A percentile compares a stretch with the other conserved stretches of the same genome.
Evolutionary conservation across 2,888 invertebrate species (phyloP).

Genomic region (Unio delphinus): DNA sequence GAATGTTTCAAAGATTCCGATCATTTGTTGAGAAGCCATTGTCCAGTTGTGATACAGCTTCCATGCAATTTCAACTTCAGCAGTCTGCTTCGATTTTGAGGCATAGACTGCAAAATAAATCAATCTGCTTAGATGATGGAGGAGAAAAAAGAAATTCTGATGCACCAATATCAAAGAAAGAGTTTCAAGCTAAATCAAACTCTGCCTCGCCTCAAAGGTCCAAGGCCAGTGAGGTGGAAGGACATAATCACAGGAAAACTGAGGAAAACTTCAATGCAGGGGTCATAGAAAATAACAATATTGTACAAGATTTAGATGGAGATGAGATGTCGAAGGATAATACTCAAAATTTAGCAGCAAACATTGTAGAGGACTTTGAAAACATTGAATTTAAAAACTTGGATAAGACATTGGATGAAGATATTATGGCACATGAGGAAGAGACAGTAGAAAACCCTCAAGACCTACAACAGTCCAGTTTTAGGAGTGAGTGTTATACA

Average conservation of each 20-base stretch:
- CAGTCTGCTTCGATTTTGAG: slow-evolving; percentile 40
- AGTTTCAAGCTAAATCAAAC: slow-evolving; percentile 6
- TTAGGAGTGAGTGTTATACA: no score
- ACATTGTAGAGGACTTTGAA: slow-evolving; percentile 14
- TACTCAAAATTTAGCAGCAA: slow-evolving; percentile 7
- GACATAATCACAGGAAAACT: slow-evolving; percentile 1
- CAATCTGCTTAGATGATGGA: no score
- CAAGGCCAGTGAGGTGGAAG: slow-evolving; percentile 9
- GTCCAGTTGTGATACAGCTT: slow-evolving; percentile 20
- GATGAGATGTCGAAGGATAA: not conserved
- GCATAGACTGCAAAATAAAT: slow-evolving; percentile 5
- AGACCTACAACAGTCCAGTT: no score
- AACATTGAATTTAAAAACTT: slow-evolving; percentile 15
- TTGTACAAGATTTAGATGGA: slow-evolving; percentile 1
- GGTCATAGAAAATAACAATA: slow-evolving; percentile 4
- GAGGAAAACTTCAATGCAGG: slow-evolving; percentile 1
- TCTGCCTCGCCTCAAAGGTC: slow-evolving; percentile 2
- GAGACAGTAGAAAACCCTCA: no score
- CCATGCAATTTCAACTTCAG: slow-evolving; percentile 24
- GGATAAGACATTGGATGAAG: slow-evolving; percentile 27
- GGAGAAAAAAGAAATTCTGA: no score
- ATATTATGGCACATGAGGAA: slow-evolving; percentile 2
- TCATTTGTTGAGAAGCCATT: slow-evolving; percentile 25
- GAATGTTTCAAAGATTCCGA: slow-evolving; percentile 25
- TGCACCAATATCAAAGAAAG: no score